Conservation (phyloP, 2,888 invertebrate species). For the Diplazon laetatorius region DNA sequence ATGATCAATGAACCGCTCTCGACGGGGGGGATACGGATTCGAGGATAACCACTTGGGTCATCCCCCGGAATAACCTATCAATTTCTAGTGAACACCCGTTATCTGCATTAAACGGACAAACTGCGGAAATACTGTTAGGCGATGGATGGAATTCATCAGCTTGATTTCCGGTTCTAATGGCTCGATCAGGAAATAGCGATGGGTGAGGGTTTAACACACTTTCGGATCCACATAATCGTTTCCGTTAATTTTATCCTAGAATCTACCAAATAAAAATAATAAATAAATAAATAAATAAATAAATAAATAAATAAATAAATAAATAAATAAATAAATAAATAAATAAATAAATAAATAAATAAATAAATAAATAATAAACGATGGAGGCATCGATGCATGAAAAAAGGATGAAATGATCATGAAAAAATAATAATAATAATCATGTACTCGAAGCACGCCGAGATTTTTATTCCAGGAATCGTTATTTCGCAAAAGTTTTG, state of each 20-base stretch:
- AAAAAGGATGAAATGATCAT: conserved; percentile 9
- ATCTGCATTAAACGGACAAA: neutral
- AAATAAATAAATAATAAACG: too few relatives aligned
- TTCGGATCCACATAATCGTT: too few relatives aligned
- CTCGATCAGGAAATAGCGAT: too few relatives aligned
- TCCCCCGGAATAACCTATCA: neutral
- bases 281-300: too few relatives aligned
- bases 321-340: too few relatives aligned
- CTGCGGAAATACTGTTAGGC: neutral
- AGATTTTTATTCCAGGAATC: too few relatives aligned
- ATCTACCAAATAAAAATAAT: too few relatives aligned
- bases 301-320: too few relatives aligned
- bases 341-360: too few relatives aligned
- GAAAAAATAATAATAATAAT: neutral
- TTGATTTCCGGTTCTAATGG: neutral
- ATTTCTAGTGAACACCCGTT: neutral
- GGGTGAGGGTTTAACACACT: too few relatives aligned
- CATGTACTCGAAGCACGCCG: conserved; percentile 21
- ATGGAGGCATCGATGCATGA: conserved; percentile 8
- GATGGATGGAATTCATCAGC: neutral
- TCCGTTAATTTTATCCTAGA: too few relatives aligned
- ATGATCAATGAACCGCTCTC: neutral
- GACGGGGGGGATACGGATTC: neutral
- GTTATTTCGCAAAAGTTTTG: conserved; percentile 29
- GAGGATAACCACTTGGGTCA: neutral